Percentiles rank a stretch among this genome's conserved stretches.
Conservation (phyloP, 2,888 invertebrate genomes). For the Rotaria magnacalcarata region DNA sequence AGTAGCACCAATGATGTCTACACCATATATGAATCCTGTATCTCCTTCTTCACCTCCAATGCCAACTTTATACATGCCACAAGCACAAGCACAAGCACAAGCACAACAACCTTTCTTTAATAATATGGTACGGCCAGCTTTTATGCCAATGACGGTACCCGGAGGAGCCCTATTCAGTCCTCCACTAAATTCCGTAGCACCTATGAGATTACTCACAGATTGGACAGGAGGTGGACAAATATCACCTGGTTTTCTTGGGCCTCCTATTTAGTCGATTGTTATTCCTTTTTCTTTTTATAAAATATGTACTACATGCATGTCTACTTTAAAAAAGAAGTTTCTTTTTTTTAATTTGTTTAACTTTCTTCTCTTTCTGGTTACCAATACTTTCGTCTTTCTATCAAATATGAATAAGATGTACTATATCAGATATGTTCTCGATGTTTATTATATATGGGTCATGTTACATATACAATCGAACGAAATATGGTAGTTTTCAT, state of each 20-base stretch:
- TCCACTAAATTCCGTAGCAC: neutral
- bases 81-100: neutral
- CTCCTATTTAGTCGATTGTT: neutral
- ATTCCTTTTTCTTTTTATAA: neutral
- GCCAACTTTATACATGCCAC: neutral
- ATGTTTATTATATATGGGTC: neutral
- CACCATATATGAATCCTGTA: too few species aligned
- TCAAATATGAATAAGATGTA: neutral
- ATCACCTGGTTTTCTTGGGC: constrained; percentile 29
- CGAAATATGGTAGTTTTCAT: neutral
- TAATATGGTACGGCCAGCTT: neutral
- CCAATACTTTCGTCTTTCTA: neutral
- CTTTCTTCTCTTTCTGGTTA: neutral
- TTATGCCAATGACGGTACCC: too few species aligned
- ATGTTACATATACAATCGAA: neutral
- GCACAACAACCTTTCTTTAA: neutral
- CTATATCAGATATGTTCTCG: neutral
- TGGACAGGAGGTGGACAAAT: constrained; percentile 17
- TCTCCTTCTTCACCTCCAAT: neutral
- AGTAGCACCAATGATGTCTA: neutral
- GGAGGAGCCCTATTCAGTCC: neutral
- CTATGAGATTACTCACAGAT: neutral
- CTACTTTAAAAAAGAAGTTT: neutral
- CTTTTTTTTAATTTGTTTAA: neutral
- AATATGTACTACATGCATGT: neutral